A percentile compares a stretch with the other conserved stretches of the same genome.
These are phyloP conservation scores for Sweltsa coloradensis DNA, from an alignment of 1,140 invertebrate species.

Conservation along the genomic window DNA sequence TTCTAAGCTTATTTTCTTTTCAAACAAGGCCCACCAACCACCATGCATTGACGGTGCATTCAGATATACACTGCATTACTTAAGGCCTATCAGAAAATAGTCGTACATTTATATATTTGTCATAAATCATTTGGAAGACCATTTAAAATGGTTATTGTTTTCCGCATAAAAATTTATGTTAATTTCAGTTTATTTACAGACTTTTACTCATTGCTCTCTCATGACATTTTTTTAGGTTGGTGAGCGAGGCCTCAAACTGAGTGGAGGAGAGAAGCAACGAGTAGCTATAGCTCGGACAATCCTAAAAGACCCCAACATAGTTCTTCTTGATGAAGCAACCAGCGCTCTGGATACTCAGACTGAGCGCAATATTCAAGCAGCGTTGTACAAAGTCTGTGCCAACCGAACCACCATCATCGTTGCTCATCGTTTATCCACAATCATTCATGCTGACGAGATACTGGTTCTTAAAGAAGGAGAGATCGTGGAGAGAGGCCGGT, in stretches of 20 bases:
- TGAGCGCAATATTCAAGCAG: slow-evolving; percentile 70
- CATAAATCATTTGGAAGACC: too few species aligned
- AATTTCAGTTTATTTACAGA: too few species aligned
- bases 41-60: too few species aligned
- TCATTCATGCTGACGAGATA: slow-evolving; percentile 89
- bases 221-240: slow-evolving; percentile 51
- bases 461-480: slow-evolving; percentile 78
- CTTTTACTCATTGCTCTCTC: too few species aligned
- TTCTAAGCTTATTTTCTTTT: too few species aligned
- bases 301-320: slow-evolving; percentile 73
- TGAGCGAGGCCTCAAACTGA: slow-evolving; percentile 63
- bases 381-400: slow-evolving; percentile 59
- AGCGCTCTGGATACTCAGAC: slow-evolving; percentile 75
- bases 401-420: slow-evolving; percentile 87
- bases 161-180: too few species aligned
- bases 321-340: slow-evolving; percentile 83
- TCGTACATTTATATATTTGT: too few species aligned
- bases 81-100: too few species aligned
- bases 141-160: too few species aligned
- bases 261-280: slow-evolving; percentile 87
- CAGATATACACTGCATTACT: too few species aligned
- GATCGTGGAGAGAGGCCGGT: slow-evolving; percentile 84
- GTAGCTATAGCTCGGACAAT: slow-evolving; percentile 87
- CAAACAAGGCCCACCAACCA: too few species aligned
- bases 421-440: slow-evolving; percentile 84